phyloP scores from a whole-genome alignment of 2,888 invertebrate species.

The Drosophila tripunctata region DNA sequence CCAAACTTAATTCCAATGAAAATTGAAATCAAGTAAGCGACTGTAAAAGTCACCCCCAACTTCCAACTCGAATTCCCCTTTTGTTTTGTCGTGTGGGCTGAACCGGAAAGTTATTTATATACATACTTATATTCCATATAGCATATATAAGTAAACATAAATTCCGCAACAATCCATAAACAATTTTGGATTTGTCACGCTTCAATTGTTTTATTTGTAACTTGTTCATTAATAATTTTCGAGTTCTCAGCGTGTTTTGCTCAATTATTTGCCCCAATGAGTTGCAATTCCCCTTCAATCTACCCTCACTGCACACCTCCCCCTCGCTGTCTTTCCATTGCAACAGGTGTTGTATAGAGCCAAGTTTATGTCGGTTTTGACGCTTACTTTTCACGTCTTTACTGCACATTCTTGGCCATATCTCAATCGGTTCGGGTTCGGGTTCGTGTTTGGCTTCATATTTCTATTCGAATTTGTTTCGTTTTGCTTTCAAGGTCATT shows the following conservation, averaged over 20 bases:
- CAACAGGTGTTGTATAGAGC: constrained; percentile 32
- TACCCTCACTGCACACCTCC: background rate
- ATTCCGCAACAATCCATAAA: constrained; percentile 11
- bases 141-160: constrained; percentile 2
- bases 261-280: constrained; percentile 59
- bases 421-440: constrained; percentile 13
- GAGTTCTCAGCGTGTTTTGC: constrained; percentile 29
- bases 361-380: constrained; percentile 23
- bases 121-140: background rate
- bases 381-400: constrained; percentile 46
- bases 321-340: background rate
- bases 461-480: constrained; percentile 67
- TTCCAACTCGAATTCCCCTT: background rate
- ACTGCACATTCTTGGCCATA: constrained; percentile 51
- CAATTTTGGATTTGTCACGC: constrained; percentile 35
- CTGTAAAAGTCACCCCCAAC: constrained; percentile 20
- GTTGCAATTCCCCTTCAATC: constrained; percentile 6
- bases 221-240: constrained; percentile 53
- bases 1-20: constrained; percentile 65
- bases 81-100: constrained; percentile 19
- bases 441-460: constrained; percentile 20
- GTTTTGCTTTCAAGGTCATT: background rate
- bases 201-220: constrained; percentile 43
- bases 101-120: constrained; percentile 58
- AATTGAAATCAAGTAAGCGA: constrained; percentile 51